Percentiles rank a stretch among this genome's conserved stretches.
phyloP scores from a whole-genome alignment of 1,140 invertebrate genomes.

The Varroa destructor region DNA sequence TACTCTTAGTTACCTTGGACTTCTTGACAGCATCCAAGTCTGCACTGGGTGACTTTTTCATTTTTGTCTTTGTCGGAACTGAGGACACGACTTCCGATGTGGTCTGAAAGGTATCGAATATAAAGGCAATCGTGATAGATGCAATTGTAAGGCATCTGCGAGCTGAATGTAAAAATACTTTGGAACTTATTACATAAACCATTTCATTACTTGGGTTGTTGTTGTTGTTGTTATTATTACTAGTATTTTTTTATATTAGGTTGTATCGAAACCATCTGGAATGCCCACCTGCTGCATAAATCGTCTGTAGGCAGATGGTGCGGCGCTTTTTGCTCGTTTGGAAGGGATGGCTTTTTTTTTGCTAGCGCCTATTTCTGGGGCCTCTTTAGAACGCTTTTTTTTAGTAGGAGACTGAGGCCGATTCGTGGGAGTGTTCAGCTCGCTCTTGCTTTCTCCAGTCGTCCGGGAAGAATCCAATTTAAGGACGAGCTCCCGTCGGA shows the following conservation, averaged over 20 bases:
- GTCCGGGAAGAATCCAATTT: constrained; percentile 22
- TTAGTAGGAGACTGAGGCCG: constrained; percentile 26
- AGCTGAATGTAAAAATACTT: too few relatives aligned
- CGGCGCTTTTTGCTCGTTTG: constrained; percentile 27
- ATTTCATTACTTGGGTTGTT: too few relatives aligned
- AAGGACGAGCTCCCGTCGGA: constrained; percentile 25
- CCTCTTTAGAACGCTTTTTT: constrained; percentile 20
- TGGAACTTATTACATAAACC: too few relatives aligned
- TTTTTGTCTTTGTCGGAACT: constrained; percentile 23
- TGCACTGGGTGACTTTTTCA: constrained; percentile 26
- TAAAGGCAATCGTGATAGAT: too few relatives aligned
- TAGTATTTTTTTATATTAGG: too few relatives aligned
- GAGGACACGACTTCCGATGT: constrained; percentile 14
- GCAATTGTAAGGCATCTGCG: too few relatives aligned
- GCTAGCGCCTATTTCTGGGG: constrained; percentile 13
- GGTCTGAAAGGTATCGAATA: neutral
- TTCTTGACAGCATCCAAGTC: constrained; percentile 18
- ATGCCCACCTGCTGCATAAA: constrained; percentile 19
- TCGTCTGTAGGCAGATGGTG: constrained; percentile 21
- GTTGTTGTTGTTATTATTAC: too few relatives aligned
- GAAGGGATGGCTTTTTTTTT: constrained; percentile 15
- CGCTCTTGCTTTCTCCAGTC: constrained; percentile 22
- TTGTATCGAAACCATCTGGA: neutral
- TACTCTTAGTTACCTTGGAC: constrained; percentile 7
- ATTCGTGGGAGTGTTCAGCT: constrained; percentile 21